Evolutionary conservation across 2,797 vertebrate genomes (phyloP).

Genomic region (Gymnopithys bicolor): DNA sequence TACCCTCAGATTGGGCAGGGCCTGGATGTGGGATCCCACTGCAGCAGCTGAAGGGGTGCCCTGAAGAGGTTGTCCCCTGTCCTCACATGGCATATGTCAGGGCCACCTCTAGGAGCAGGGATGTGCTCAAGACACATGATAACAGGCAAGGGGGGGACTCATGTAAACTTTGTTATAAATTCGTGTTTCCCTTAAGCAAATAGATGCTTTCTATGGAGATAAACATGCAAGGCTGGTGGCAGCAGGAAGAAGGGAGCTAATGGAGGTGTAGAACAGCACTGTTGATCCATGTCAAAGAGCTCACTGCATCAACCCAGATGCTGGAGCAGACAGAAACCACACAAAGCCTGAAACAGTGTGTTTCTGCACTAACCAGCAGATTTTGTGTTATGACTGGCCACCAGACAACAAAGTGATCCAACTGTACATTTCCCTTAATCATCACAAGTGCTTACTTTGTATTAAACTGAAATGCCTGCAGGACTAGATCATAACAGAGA

Average conservation of each 20-base stretch:
- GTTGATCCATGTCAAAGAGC: background rate
- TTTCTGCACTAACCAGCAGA: constrained; percentile 58
- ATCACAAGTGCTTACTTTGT: constrained; percentile 61
- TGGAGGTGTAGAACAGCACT: background rate
- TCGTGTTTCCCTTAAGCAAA: rapidly evolving
- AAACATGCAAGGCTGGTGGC: rapidly evolving
- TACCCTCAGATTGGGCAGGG: background rate
- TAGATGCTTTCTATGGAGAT: background rate
- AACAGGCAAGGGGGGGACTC: rapidly evolving
- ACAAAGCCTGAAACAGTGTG: background rate
- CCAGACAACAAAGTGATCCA: constrained; percentile 39
- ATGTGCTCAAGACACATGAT: background rate
- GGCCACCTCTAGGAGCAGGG: too few species aligned
- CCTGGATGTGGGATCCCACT: rapidly evolving
- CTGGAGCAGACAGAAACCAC: constrained; percentile 21
- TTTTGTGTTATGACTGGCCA: constrained; percentile 72
- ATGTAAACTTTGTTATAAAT: background rate
- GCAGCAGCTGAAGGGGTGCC: background rate
- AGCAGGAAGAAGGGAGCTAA: background rate
- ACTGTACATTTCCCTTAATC: constrained; percentile 57
- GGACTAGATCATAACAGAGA: constrained; percentile 45
- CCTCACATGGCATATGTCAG: rapidly evolving
- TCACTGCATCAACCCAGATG: background rate
- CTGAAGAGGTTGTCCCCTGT: rapidly evolving
- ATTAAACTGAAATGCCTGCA: constrained; percentile 59